A percentile compares a stretch with the other conserved stretches of the same genome.
Evolutionary conservation across 2,888 invertebrate species (phyloP).

Genomic region (Alentia gelatinosa): DNA sequence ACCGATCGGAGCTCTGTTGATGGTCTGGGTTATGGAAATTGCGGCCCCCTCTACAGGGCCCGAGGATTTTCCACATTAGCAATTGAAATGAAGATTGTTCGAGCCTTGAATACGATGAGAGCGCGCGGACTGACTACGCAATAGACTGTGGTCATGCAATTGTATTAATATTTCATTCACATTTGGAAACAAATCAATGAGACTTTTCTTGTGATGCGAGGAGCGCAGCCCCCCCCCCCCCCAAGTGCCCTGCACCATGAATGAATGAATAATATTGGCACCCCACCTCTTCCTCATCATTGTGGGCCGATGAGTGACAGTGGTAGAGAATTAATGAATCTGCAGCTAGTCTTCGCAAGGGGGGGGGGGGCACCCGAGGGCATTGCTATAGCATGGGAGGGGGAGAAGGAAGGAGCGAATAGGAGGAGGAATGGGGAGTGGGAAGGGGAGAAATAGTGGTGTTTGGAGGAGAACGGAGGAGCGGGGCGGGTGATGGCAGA

Average conservation of each 20-base stretch:
- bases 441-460: neutral
- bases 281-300: slow-evolving; percentile 26
- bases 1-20: neutral
- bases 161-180: slow-evolving; percentile 56
- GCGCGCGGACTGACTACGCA: slow-evolving; percentile 37
- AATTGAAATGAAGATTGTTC: slow-evolving; percentile 55
- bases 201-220: slow-evolving; percentile 33
- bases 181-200: slow-evolving; percentile 54
- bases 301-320: neutral
- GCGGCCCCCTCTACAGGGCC: slow-evolving; percentile 16
- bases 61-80: slow-evolving; percentile 56
- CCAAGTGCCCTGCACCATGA: slow-evolving; percentile 30
- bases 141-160: slow-evolving; percentile 54
- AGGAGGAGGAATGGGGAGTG: neutral
- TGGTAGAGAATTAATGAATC: slow-evolving; percentile 34
- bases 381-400: too few species aligned
- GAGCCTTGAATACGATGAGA: slow-evolving; percentile 47
- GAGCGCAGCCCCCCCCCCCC: neutral
- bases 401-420: neutral
- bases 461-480: neutral
- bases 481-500: neutral
- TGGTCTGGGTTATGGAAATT: slow-evolving; percentile 37
- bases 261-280: slow-evolving; percentile 53
- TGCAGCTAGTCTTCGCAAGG: neutral
- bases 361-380: neutral